Conservation (phyloP, 2,888 invertebrate species). For the Carcina quercana region DNA sequence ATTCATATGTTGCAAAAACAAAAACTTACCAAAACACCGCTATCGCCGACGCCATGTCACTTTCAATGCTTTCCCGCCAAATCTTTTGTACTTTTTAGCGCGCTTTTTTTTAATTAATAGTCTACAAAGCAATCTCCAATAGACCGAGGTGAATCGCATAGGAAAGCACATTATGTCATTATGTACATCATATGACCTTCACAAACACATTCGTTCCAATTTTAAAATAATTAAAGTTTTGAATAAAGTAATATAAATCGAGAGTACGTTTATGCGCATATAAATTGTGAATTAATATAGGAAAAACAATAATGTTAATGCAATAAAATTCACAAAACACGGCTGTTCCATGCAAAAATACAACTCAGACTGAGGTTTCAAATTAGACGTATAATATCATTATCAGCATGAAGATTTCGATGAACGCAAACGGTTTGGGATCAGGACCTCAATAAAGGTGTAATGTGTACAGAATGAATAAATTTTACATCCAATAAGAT, state of each 20-base stretch:
- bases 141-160: conserved; percentile 29
- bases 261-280: too few relatives aligned
- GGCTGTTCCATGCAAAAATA: conserved; percentile 1
- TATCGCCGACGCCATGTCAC: conserved; percentile 47
- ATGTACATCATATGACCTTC: too few relatives aligned
- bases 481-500: too few relatives aligned
- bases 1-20: background rate
- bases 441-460: conserved; percentile 31
- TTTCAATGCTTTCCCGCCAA: conserved; percentile 33
- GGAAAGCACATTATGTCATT: conserved; percentile 64
- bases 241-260: too few relatives aligned
- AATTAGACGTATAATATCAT: conserved; percentile 31
- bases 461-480: too few relatives aligned
- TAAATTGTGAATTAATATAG: too few relatives aligned
- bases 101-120: conserved; percentile 31
- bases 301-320: too few relatives aligned
- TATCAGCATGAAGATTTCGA: conserved; percentile 39
- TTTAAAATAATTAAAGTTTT: too few relatives aligned
- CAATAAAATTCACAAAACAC: background rate
- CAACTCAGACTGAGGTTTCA: conserved; percentile 6
- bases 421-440: conserved; percentile 38
- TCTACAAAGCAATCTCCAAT: conserved; percentile 37
- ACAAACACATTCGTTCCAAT: background rate
- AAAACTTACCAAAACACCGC: conserved; percentile 41
- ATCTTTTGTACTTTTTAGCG: conserved; percentile 47